Percentiles rank a stretch among this genome's conserved stretches.
These are phyloP conservation scores for Lynx canadensis DNA, from an alignment of 2,113 vertebrate species.

Conservation along the genomic window DNA sequence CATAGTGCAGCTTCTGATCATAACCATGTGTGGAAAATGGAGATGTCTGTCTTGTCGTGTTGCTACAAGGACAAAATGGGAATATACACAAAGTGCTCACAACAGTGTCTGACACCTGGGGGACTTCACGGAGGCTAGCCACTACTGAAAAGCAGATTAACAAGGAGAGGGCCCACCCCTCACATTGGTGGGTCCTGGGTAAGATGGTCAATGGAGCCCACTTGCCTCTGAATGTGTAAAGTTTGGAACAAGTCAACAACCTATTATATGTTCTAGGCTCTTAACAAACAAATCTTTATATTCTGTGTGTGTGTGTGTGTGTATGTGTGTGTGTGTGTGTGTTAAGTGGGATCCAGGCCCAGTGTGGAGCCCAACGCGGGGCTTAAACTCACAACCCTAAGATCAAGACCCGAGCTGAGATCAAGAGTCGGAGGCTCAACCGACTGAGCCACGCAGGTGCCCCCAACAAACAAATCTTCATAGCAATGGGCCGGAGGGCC, in stretches of 20 bases:
- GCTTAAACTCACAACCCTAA: too few relatives aligned
- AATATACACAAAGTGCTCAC: not conserved
- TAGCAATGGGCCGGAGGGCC: not conserved
- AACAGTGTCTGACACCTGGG: not conserved
- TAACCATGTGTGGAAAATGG: not conserved
- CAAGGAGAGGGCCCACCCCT: too few relatives aligned
- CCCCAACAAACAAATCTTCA: not conserved
- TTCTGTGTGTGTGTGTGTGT: too few relatives aligned
- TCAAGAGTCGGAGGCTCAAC: too few relatives aligned
- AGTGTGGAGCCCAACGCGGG: too few relatives aligned
- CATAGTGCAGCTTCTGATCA: not conserved
- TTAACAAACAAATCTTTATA: not conserved
- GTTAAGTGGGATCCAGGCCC: too few relatives aligned
- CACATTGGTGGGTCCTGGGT: too few relatives aligned
- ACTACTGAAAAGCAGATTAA: accelerated
- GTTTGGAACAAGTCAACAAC: not conserved
- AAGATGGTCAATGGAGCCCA: not conserved
- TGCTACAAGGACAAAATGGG: not conserved
- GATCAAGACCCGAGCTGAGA: too few relatives aligned
- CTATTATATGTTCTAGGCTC: not conserved
- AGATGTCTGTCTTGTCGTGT: not conserved
- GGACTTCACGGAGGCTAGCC: accelerated
- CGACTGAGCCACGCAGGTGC: too few relatives aligned
- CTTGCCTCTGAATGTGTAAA: not conserved
- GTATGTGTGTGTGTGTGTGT: too few relatives aligned